Conservation (phyloP, 2,113 vertebrate species). For the Dunckerocampus dactyliophorus region DNA sequence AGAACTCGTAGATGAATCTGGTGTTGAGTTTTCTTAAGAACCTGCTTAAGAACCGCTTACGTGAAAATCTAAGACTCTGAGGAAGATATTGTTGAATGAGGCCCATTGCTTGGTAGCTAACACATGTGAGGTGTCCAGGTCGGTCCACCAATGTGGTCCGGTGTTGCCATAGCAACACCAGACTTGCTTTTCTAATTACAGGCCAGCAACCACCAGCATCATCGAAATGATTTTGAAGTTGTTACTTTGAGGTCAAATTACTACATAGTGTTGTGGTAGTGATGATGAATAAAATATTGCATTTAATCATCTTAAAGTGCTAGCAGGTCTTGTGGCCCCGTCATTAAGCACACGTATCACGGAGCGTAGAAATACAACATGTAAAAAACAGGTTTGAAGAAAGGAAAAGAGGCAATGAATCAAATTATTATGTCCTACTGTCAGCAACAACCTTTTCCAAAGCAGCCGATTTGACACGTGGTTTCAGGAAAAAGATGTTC, state of each 20-base stretch:
- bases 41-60: too few relatives aligned
- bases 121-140: not conserved
- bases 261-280: not conserved
- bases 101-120: not conserved
- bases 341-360: not conserved
- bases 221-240: not conserved
- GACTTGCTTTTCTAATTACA: not conserved
- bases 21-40: too few relatives aligned
- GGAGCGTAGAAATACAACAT: too few relatives aligned
- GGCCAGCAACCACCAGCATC: not conserved
- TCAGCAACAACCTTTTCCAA: not conserved
- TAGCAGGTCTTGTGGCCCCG: not conserved
- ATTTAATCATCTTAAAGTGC: slow-evolving; percentile 4
- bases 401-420: not conserved
- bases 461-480: not conserved
- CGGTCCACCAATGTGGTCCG: not conserved
- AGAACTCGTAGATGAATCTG: too few relatives aligned
- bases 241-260: not conserved
- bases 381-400: not conserved
- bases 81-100: not conserved
- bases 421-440: not conserved
- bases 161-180: not conserved
- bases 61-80: too few relatives aligned
- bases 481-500: too few relatives aligned
- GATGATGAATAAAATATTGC: slow-evolving; percentile 3